Base-by-base conservation (phyloP, 2,888 invertebrate genomes). In the Machimus atricapillus region DNA sequence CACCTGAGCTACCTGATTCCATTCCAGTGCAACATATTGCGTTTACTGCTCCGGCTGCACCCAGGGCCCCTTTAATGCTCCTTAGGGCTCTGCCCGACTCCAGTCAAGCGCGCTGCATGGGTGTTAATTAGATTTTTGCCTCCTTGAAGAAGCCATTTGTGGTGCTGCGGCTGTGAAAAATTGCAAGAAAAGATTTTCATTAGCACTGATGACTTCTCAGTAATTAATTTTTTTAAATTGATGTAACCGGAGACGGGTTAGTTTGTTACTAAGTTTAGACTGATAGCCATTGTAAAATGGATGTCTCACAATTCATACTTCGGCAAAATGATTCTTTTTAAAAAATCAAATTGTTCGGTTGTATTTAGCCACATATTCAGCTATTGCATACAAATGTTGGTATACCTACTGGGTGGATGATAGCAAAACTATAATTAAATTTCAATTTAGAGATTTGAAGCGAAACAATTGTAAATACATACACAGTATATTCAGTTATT, bases 1-100 rank as follows among this genome's bases (percentile, higher is more conserved):
- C 85, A 74, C 74, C 46, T 74, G 27, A 46, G 85, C 85, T 85
- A 85, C 85, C 66, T 74, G 85, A 85, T 74, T 85, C 37, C 73
- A 37, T 58, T 82, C 19, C 23, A 27, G 27, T 27, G 27, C 66
- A 27, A 27, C 23, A 27, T 14, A 66, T 66, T 52, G 52, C 31
- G 31, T 16, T 52, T 46, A 46, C 46, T 31, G 79, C 52, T 79
- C 79, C 79, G 79, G 40, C 78, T 43, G 40, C 78, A n/a, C 78
- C n/a, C 19, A 37, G 78, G 5, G 66, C 66, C 27, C n/a, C 9
- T 46, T 34, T 31, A 5, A 19, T 14, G 40, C 46, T 19, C n/a
- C 27, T 23, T n/a, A 23, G 23, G 31, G 43, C 43, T 52, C 79
- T 52, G 46, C 79, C 79, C 46, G 46, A 2, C 34, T 37, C 31